Percentiles rank a stretch among this genome's conserved stretches.
Conservation (phyloP, 1,140 invertebrate species). For the Cecropterus lyciades region DNA sequence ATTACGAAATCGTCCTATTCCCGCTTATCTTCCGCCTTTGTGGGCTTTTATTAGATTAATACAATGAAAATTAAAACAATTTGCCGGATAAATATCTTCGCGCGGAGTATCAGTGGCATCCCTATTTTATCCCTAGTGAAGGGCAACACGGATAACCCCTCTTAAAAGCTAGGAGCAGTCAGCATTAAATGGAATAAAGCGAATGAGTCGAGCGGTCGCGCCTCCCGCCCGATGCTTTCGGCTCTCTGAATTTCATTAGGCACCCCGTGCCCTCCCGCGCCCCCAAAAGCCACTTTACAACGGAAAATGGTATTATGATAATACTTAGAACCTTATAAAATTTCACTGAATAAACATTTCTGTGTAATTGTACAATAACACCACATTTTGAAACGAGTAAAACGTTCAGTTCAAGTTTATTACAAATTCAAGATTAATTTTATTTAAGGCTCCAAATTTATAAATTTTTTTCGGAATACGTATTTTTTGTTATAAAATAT, state of each 20-base stretch:
- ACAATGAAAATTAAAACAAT: slow-evolving; percentile 85
- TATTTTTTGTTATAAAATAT: slow-evolving; percentile 21
- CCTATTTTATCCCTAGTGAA: slow-evolving; percentile 78
- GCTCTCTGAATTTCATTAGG: slow-evolving; percentile 83
- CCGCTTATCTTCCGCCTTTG: slow-evolving; percentile 74
- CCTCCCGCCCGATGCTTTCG: slow-evolving; percentile 48
- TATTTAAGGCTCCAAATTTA: slow-evolving; percentile 14
- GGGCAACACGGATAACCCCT: slow-evolving; percentile 82
- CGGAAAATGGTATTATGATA: slow-evolving; percentile 82
- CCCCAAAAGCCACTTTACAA: slow-evolving; percentile 81
- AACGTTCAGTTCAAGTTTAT: slow-evolving; percentile 48
- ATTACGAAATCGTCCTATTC: slow-evolving; percentile 69
- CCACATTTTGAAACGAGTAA: slow-evolving; percentile 51
- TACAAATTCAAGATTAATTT: slow-evolving; percentile 43
- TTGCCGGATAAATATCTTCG: slow-evolving; percentile 85
- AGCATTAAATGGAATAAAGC: slow-evolving; percentile 83
- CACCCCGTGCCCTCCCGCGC: slow-evolving; percentile 60
- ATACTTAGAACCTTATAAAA: slow-evolving; percentile 81
- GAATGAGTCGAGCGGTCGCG: slow-evolving; percentile 78
- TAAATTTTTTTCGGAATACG: slow-evolving; percentile 1
- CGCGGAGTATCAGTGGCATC: slow-evolving; percentile 77
- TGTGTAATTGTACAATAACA: slow-evolving; percentile 76
- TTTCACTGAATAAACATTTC: slow-evolving; percentile 80
- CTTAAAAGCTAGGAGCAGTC: slow-evolving; percentile 83
- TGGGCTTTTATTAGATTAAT: slow-evolving; percentile 81